These are phyloP conservation scores for Lysiphlebus fabarum DNA, from an alignment of 1,140 invertebrate genomes.

Conservation along the genomic window DNA sequence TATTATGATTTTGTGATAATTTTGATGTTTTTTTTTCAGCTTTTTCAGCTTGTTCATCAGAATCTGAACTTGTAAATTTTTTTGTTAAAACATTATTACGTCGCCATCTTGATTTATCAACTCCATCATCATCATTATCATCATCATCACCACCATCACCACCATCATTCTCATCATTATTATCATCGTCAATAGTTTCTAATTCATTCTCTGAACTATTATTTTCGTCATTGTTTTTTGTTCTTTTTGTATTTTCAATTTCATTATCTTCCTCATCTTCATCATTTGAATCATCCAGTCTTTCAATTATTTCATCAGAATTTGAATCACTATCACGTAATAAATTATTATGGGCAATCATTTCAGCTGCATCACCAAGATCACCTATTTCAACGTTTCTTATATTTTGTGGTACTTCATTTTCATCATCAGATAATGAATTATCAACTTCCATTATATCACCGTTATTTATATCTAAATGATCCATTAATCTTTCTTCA, in stretches of 20 bases:
- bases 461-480: constrained; percentile 33
- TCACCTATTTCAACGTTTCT: neutral
- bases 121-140: constrained; percentile 6
- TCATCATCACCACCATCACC: constrained; percentile 14
- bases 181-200: neutral
- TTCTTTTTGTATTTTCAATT: neutral
- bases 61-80: constrained; percentile 41
- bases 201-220: no score
- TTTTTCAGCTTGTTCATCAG: constrained; percentile 36
- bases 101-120: constrained; percentile 40
- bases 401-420: neutral
- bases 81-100: constrained; percentile 40
- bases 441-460: constrained; percentile 10
- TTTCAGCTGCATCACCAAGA: constrained; percentile 20
- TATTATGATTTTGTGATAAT: constrained; percentile 9
- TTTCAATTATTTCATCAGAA: neutral
- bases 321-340: constrained; percentile 21
- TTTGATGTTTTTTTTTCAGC: constrained; percentile 31
- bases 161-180: constrained; percentile 22
- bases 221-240: no score
- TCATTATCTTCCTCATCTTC: neutral
- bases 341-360: constrained; percentile 23
- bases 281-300: constrained; percentile 22
- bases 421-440: constrained; percentile 24
- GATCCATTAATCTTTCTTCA: constrained; percentile 38